Evolutionary conservation across 2,113 vertebrate species (phyloP), one percentile per base, ranked within the genome.

Genomic region (human): DNA sequence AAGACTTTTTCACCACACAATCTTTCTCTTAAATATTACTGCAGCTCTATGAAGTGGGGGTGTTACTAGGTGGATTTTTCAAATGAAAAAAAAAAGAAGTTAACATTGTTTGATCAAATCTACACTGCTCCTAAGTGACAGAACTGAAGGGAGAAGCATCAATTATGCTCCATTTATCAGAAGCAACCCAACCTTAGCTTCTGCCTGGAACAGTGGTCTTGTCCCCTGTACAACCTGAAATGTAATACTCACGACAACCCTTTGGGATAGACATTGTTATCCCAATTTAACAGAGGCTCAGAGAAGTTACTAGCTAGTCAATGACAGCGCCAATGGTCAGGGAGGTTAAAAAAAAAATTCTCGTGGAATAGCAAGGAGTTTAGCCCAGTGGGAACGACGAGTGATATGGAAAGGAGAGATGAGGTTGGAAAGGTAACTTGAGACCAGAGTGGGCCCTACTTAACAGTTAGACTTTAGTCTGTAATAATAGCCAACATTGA

Each of bases 331-430:
- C 6, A 64, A 32, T 35, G 13, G 17, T 43, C 30, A 9, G 0
- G 10, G 66, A 64, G 14, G 10, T 17, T 43, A 64, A 59, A 91
- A 64, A 27, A 18, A 27, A 0, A 23, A 57, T 8, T 9, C 48
- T 32, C 25, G 3, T 50, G 11, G 45, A 50, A 22, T n/a, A 16
- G 13, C 27, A 18, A 30, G 35, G 2, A 18, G 25, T 18, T 55
- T 1, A 27, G 3, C 10, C 50, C 35, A 0, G 9, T 10, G 2
- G 38, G 12, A 48, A 32, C 3, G 0, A 38, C 18, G 3, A 43
- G 48, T 8, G 14, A 17, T 8, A 0, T 9, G 4, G 57, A 80
- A 45, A 32, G 4, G 22, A 86, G 32, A 61, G 66, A 64, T 3
- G 5, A 85, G 40, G 52, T 3, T 1, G 3, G 48, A 72, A 50